These are phyloP conservation scores for Danio jaintianensis DNA, from an alignment of 2,797 vertebrate species.

Conservation along the genomic window DNA sequence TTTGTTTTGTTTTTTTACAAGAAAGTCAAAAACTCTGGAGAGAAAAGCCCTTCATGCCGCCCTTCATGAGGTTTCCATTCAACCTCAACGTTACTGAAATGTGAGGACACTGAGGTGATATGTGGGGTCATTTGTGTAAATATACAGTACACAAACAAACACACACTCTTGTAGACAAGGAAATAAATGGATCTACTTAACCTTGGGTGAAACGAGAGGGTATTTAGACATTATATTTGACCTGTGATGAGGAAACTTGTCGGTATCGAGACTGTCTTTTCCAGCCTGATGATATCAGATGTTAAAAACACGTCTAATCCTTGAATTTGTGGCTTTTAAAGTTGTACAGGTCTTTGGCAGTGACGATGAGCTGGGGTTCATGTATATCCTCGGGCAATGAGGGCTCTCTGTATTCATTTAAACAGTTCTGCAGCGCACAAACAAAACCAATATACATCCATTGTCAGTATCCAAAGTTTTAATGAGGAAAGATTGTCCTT, in stretches of 20 bases:
- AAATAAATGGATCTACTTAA: not conserved
- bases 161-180: conserved; percentile 67
- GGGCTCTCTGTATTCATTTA: conserved; percentile 71
- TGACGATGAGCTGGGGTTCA: conserved; percentile 74
- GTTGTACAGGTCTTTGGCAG: conserved; percentile 76
- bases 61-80: conserved; percentile 76
- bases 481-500: conserved; percentile 53
- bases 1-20: conserved; percentile 53
- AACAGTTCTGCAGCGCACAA: conserved; percentile 67
- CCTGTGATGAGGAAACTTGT: conserved; percentile 34
- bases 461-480: conserved; percentile 39
- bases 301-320: not conserved
- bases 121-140: conserved; percentile 62
- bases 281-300: conserved; percentile 28
- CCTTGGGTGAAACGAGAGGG: not conserved
- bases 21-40: conserved; percentile 48
- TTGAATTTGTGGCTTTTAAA: conserved; percentile 30
- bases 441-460: conserved; percentile 45
- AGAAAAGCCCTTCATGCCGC: conserved; percentile 70
- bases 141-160: conserved; percentile 69
- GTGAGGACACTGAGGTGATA: conserved; percentile 30
- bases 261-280: conserved; percentile 29
- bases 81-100: conserved; percentile 48
- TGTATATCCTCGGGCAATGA: conserved; percentile 67
- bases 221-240: not conserved